Conservation (phyloP, 2,888 invertebrate genomes). For the Ypsolopha scabrella region DNA sequence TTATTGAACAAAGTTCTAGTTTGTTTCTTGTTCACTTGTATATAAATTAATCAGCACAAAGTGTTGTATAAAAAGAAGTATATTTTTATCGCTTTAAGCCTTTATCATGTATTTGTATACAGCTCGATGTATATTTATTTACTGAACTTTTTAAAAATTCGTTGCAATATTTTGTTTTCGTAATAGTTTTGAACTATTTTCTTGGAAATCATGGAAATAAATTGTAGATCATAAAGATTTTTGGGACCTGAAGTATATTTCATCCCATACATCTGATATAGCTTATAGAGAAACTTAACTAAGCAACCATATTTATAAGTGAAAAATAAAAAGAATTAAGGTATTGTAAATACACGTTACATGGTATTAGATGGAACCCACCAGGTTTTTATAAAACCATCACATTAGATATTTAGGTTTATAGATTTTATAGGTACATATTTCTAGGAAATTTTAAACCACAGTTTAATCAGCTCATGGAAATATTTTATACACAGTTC, state of each 20-base stretch:
- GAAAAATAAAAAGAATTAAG: conserved; percentile 8
- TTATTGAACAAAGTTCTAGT: conserved; percentile 52
- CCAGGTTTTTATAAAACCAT: conserved; percentile 32
- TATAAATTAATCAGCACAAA: conserved; percentile 46
- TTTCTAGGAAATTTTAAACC: neutral
- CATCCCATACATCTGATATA: neutral
- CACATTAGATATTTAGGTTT: conserved; percentile 15
- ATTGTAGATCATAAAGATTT: neutral
- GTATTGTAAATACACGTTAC: conserved; percentile 37
- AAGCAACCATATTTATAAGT: neutral
- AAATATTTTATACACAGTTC: neutral
- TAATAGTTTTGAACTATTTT: neutral
- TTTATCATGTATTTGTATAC: conserved; percentile 13
- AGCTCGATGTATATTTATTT: conserved; percentile 8
- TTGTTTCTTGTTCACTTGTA: conserved; percentile 8
- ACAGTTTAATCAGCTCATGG: neutral
- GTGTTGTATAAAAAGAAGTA: conserved; percentile 30
- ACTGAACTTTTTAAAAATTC: neutral
- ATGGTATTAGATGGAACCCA: conserved; percentile 31
- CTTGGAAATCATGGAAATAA: neutral
- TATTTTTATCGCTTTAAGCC: conserved; percentile 18
- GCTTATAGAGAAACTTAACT: neutral
- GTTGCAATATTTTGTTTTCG: neutral
- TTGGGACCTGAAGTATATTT: neutral
- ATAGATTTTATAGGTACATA: conserved; percentile 11